Evolutionary conservation across 2,113 vertebrate genomes (phyloP), one percentile per base, ranked within the genome.

Genomic region (Rhea americana): DNA sequence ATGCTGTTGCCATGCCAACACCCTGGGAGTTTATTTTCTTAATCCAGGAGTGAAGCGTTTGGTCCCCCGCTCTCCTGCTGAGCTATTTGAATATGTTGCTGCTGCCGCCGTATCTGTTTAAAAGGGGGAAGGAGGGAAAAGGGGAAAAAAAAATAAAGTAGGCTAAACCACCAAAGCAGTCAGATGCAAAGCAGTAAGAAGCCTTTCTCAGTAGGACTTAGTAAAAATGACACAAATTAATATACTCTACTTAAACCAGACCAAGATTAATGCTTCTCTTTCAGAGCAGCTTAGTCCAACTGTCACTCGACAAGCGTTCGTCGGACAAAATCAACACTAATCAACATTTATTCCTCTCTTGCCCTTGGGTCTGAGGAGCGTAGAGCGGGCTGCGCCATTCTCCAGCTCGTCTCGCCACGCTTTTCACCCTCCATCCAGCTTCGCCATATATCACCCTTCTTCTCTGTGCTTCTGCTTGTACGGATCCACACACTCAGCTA

Each of bases 151-250:
- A 94, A 88, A 86, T 82, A 93, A 95, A 97, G 93, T 68, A 80
- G 93, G 92, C 97, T 90, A 82, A 95, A 89, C 97, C 97, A 97
- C 97, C 97, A 97, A 97, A 94, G 97, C 97, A 97, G 97, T 97
- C 97, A 96, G 53, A 98, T 98, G 98, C 97, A 97, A 98, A 98
- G 97, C 97, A 98, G 98, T 96, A 96, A 98, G 98, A 98, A 98
- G 97, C 98, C 98, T 98, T 98, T 99, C 98, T 98, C 97, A 56
- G 96, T 96, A 96, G 96, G 98, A 98, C 98, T 98, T 99, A 99
- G 98, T 99, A 98, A 99, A 99, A 99, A 99, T 99, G 99, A 99
- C 99, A 99, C 99, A 99, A 99, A 99, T 99, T 99, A 99, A 99
- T 99, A 99, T 99, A 99, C 98, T 98, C 98, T 98, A 98, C 98